Conservation (phyloP, 2,888 invertebrate genomes). For the Archips crataeganus region DNA sequence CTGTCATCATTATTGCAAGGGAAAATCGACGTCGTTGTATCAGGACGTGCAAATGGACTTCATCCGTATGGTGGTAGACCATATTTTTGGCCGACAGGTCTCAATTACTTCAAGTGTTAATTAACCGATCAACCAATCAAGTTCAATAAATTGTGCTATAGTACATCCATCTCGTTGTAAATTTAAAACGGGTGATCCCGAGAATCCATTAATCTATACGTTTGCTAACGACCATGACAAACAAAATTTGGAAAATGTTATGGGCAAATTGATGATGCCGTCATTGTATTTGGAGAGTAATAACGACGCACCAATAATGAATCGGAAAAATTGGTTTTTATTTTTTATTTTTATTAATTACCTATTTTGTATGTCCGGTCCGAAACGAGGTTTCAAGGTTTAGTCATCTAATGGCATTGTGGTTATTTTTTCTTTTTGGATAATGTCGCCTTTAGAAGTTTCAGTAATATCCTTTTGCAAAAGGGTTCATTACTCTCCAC, state of each 20-base stretch:
- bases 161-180: background rate
- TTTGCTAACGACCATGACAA: slow-evolving; percentile 20
- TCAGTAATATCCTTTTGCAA: too few relatives aligned
- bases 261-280: slow-evolving; percentile 5
- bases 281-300: slow-evolving; percentile 9
- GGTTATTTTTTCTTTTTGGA: too few relatives aligned
- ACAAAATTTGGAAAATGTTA: background rate
- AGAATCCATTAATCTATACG: background rate
- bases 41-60: too few relatives aligned
- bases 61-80: too few relatives aligned
- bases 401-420: too few relatives aligned
- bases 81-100: background rate
- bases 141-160: background rate
- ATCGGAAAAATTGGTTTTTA: background rate
- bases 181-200: background rate
- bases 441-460: too few relatives aligned
- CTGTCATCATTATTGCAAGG: too few relatives aligned
- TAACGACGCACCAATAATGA: background rate
- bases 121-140: too few relatives aligned
- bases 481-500: too few relatives aligned
- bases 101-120: too few relatives aligned
- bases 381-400: too few relatives aligned
- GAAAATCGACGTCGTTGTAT: background rate
- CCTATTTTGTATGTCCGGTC: too few relatives aligned
- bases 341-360: background rate